A percentile compares a stretch with the other conserved stretches of the same genome.
Evolutionary conservation across 2,888 invertebrate species (phyloP).

Genomic region (Acanthopleura granulata): DNA sequence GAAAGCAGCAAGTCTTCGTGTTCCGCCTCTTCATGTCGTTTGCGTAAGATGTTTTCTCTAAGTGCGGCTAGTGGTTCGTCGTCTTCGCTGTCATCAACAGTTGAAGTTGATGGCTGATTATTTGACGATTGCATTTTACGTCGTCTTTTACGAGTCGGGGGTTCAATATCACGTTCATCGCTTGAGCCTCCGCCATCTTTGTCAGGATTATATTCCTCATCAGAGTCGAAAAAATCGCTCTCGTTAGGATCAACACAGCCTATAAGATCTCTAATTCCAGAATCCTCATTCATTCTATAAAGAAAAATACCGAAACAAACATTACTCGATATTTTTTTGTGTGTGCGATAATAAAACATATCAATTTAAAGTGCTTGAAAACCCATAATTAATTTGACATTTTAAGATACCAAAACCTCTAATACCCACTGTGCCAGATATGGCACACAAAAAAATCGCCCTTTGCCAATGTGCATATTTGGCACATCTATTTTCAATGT

Average conservation of each 20-base stretch:
- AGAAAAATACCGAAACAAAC: not conserved
- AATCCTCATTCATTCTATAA: not conserved
- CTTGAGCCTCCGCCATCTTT: conserved; percentile 2
- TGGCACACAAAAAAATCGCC: not conserved
- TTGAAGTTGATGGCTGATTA: conserved; percentile 8
- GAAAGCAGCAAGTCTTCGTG: conserved; percentile 1
- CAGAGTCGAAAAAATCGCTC: conserved; percentile 9
- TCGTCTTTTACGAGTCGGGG: conserved; percentile 8
- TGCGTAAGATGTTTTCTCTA: conserved; percentile 2
- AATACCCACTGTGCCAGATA: conserved; percentile 8
- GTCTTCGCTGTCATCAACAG: conserved; percentile 12
- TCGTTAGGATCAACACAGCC: not conserved
- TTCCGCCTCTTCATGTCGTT: not conserved
- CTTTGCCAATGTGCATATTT: conserved; percentile 5
- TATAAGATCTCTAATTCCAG: not conserved
- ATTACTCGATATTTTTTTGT: conserved; percentile 1
- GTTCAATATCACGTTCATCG: conserved; percentile 2
- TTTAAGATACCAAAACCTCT: not conserved
- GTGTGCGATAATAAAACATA: conserved; percentile 10
- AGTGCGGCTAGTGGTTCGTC: not conserved
- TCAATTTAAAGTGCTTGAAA: conserved; percentile 8
- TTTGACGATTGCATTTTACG: not conserved
- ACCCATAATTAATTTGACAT: not conserved
- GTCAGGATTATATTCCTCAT: conserved; percentile 10
- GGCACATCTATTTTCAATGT: conserved; percentile 10